Conservation (phyloP, 2,888 invertebrate species). For the Brenthis ino region DNA sequence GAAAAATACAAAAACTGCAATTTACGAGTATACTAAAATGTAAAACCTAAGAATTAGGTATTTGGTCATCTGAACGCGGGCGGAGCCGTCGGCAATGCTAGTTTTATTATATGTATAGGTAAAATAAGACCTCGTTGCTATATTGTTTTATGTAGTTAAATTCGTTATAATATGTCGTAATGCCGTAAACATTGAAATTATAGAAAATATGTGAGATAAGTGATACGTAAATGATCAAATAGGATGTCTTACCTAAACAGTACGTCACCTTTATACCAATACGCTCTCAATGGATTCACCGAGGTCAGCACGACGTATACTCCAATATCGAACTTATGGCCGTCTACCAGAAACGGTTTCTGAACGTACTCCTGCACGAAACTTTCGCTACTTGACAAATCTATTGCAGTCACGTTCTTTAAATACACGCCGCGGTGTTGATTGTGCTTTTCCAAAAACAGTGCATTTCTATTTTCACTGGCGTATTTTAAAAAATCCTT, state of each 20-base stretch:
- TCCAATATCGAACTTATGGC: conserved; percentile 98
- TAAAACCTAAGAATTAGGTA: too few species aligned
- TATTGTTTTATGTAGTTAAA: too few species aligned
- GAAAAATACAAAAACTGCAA: too few species aligned
- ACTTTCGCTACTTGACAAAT: conserved; percentile 86
- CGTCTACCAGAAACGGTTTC: conserved; percentile 94
- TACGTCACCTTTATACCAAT: conserved; percentile 94
- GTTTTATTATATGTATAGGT: too few species aligned
- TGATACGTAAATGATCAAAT: neutral
- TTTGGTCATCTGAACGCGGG: too few species aligned
- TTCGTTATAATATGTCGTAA: too few species aligned
- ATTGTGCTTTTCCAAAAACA: conserved; percentile 96
- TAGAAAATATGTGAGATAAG: neutral
- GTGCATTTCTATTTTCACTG: conserved; percentile 83
- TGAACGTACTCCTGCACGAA: conserved; percentile 96
- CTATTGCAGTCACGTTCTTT: conserved; percentile 85
- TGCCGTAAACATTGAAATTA: neutral
- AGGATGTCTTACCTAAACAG: conserved; percentile 86
- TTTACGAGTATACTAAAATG: too few species aligned
- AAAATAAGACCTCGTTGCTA: too few species aligned
- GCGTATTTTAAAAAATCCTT: conserved; percentile 87
- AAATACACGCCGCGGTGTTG: conserved; percentile 94
- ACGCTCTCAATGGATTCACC: conserved; percentile 93
- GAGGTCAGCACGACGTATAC: conserved; percentile 96
- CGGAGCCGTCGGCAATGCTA: too few species aligned